These are phyloP conservation scores for Ericerus pela DNA, from an alignment of 1,140 invertebrate genomes.

Conservation along the genomic window DNA sequence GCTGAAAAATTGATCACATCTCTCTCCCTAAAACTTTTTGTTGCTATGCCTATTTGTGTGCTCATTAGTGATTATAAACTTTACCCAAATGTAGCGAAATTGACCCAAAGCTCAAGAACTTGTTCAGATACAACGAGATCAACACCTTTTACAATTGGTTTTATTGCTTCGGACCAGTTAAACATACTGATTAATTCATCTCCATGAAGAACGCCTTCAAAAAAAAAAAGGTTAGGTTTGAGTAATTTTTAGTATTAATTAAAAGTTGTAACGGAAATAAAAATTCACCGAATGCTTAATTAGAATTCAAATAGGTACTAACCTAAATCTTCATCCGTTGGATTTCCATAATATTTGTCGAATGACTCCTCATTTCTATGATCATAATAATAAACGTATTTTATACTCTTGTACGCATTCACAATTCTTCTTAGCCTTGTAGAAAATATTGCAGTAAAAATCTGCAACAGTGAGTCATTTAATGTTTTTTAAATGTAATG, in stretches of 20 bases:
- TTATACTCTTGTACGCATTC: background rate
- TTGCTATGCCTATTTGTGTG: too few relatives aligned
- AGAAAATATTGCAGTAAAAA: background rate
- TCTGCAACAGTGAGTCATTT: too few relatives aligned
- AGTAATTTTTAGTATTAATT: too few relatives aligned
- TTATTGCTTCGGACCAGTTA: background rate
- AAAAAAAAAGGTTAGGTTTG: too few relatives aligned
- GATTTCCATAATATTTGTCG: background rate
- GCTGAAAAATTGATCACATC: too few relatives aligned
- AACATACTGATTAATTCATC: constrained; percentile 20
- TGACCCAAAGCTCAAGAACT: constrained; percentile 16
- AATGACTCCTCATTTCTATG: background rate
- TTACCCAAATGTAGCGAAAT: constrained; percentile 16
- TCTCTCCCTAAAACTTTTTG: too few relatives aligned
- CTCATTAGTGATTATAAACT: background rate
- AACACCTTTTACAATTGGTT: background rate
- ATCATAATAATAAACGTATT: background rate
- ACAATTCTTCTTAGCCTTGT: background rate
- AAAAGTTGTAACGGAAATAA: too few relatives aligned
- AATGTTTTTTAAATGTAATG: too few relatives aligned
- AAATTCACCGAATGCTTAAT: too few relatives aligned
- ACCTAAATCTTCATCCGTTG: too few relatives aligned
- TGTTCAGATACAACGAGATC: constrained; percentile 13
- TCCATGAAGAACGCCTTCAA: constrained; percentile 14
- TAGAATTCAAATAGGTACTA: too few relatives aligned